Base-by-base conservation (phyloP, 2,888 invertebrate species). In the Apamea epomidion region DNA sequence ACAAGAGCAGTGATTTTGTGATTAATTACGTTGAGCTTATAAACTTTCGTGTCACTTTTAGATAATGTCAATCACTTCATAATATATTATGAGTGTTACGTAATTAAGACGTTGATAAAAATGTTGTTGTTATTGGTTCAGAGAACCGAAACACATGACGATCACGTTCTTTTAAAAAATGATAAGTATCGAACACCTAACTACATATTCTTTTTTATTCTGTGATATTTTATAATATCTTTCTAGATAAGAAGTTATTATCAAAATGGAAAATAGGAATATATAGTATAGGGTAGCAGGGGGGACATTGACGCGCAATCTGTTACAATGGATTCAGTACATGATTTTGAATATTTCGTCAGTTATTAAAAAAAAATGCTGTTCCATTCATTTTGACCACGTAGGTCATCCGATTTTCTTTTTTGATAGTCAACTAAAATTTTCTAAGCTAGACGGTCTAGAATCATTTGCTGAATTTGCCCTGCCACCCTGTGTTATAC, bases 21-120 rank as follows among this genome's bases (percentile, higher is more conserved):
- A 87, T 80, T 80, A 87, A 80, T 85, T 80, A 78, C 64, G 12
- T 45, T 74, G 64, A 76, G 80, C 69, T 69, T 58, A 58, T 75
- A 37, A 75, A 74, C 85, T 78, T 18, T 42, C 7, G 14, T 62
- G 71, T 77, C 80, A 74, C 64, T 65, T 51, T 45, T 21, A 76
- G 85, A 87, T 86, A 78, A 78, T 21, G 18, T 32, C 45, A 62
- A 42, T 83, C 69, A 82, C 70, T 77, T 82, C 65, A 60, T 60
- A 67, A 71, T 42, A 54, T 64, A 71, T 74, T 42, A 76, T 62
- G 76, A 60, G n/a, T 32, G n/a, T 72, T 80, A 70, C 48, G 5
- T 45, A 58, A 62, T 71, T 42, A 58, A 72, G 7, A 29, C n/a
- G 48, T 64, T 78, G 48, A 82, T 68, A 84, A 62, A 83, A 58